phyloP scores from a whole-genome alignment of 2,888 invertebrate genomes.

The Drosophila austrosaltans region DNA sequence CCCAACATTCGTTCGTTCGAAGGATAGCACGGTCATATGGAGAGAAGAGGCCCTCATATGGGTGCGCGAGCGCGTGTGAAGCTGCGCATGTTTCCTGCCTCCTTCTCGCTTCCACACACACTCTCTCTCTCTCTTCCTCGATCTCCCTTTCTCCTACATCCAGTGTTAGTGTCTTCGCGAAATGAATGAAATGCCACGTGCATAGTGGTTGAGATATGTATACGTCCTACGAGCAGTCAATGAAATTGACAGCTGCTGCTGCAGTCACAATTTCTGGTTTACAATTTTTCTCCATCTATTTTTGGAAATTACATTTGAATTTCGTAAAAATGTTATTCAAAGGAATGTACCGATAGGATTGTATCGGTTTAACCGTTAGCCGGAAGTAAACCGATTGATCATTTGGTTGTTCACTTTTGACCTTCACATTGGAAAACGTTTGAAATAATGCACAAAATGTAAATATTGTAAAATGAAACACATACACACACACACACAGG shows the following conservation, averaged over 20 bases:
- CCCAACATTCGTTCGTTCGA: slow-evolving; percentile 59
- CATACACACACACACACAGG: background rate
- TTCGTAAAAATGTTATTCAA: no score
- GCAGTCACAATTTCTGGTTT: background rate
- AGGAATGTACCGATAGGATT: no score
- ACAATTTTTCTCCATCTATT: no score
- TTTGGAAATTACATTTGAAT: no score
- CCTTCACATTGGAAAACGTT: slow-evolving; percentile 20
- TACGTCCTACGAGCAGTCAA: background rate
- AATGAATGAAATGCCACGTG: slow-evolving; percentile 22
- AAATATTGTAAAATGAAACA: background rate
- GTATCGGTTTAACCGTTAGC: background rate
- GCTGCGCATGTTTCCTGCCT: slow-evolving; percentile 74
- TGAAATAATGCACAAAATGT: slow-evolving; percentile 4
- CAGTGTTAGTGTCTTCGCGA: background rate
- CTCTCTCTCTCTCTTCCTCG: background rate
- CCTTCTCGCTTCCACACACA: background rate
- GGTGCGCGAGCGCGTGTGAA: slow-evolving; percentile 55
- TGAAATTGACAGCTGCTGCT: slow-evolving; percentile 13
- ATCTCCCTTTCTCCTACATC: background rate
- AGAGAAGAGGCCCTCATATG: slow-evolving; percentile 23
- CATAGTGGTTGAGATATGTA: slow-evolving; percentile 21
- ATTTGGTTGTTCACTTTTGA: background rate
- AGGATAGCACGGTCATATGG: slow-evolving; percentile 47
- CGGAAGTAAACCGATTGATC: background rate